Base-by-base conservation (phyloP, 2,888 invertebrate species). In the Harpalus rufipes region DNA sequence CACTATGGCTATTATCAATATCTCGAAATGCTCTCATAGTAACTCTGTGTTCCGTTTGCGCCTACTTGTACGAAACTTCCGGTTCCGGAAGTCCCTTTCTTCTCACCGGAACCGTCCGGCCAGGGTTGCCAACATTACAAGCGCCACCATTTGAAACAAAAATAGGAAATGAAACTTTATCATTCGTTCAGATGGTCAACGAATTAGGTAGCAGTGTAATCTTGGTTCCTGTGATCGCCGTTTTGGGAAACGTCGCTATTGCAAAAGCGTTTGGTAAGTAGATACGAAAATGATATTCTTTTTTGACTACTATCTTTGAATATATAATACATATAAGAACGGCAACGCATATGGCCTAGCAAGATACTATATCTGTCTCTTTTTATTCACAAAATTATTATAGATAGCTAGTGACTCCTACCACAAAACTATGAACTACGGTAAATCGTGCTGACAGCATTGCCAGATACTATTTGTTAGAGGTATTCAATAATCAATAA, bases 211-310 rank as follows among this genome's bases (percentile, higher is more conserved):
- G 96, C 0, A 97, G 97, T 0, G 95, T 98, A 86, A 92, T 96
- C 39, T 92, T 98, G 80, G 95, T 98, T 7, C 98, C 98, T 1
- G 93, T 98, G 44, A 96, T 98, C 87, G 97, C 96, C 0, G 96
- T 98, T 0, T 92, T 98, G 72, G 98, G 98, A 86, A 97, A 98
- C 89, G 97, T 98, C 0, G 98, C 98, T 8, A 98, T 98, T 87
- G 98, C 97, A 4, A 98, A 98, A 91, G 97, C 98, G 44, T 98
- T 98, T 90, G 96, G 96, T 96, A 91, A 93, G 93, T 91, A 56
- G 8, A 32, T 32, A 32, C 21, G n/a, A n/a, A n/a, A n/a, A n/a
- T n/a, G n/a, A n/a, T n/a, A n/a, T n/a, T n/a, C n/a, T n/a, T n/a
- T n/a, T n/a, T n/a, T n/a, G n/a, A n/a, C n/a, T n/a, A n/a, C n/a